Evolutionary conservation across 2,888 invertebrate genomes (phyloP).

Genomic region (Sipha maydis): DNA sequence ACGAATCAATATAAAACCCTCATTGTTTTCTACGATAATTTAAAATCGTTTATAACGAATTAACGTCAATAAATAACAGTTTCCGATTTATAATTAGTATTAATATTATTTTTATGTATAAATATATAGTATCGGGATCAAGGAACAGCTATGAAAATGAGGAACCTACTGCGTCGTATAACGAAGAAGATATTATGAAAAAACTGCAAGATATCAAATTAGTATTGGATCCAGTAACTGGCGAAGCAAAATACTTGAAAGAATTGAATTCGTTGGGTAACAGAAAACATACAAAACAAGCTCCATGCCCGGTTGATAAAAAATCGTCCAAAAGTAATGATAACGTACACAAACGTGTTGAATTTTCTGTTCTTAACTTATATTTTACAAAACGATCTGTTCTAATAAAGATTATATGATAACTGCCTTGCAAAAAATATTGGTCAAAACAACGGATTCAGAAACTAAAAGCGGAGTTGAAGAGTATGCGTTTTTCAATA

Average conservation of each 20-base stretch:
- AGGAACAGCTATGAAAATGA: background rate
- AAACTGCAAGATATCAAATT: background rate
- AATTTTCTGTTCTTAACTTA: background rate
- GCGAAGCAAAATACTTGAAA: constrained; percentile 26
- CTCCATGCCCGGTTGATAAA: background rate
- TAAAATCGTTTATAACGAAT: too few species aligned
- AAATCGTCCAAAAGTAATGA: constrained; percentile 2
- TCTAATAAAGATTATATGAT: constrained; percentile 23
- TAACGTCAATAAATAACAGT: too few species aligned
- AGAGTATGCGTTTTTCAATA: constrained; percentile 4
- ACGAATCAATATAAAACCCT: too few species aligned
- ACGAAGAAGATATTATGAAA: constrained; percentile 30
- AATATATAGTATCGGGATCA: background rate
- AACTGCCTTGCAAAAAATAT: constrained; percentile 22
- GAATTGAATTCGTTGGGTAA: constrained; percentile 37
- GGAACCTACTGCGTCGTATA: background rate
- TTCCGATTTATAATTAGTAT: too few species aligned
- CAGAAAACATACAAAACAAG: background rate
- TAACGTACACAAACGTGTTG: background rate
- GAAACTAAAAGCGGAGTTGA: constrained; percentile 21
- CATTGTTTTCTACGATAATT: too few species aligned
- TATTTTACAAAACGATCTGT: background rate
- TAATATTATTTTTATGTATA: background rate
- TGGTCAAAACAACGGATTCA: constrained; percentile 7
- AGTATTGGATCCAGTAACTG: background rate